Conservation (phyloP, 2,113 vertebrate species). For the Thamnaconus septentrionalis region DNA sequence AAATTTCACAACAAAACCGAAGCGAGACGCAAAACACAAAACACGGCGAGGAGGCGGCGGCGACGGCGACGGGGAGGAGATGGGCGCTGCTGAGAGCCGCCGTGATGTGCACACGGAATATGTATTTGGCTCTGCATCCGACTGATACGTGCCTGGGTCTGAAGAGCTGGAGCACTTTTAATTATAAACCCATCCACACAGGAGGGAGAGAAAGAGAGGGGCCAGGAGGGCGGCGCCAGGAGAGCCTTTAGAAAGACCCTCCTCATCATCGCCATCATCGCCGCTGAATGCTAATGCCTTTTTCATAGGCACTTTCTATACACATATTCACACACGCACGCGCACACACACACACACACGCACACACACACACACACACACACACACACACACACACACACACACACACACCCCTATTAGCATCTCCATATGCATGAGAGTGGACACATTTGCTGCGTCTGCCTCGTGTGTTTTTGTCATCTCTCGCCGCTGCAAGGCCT, state of each 20-base stretch:
- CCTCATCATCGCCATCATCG: slow-evolving; percentile 32
- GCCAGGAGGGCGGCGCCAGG: slow-evolving; percentile 26
- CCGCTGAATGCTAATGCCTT: slow-evolving; percentile 57
- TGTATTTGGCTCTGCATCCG: slow-evolving; percentile 54
- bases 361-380: slow-evolving; percentile 11
- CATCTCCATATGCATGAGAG: slow-evolving; percentile 72
- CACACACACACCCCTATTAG: slow-evolving; percentile 15
- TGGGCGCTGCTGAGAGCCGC: slow-evolving; percentile 40
- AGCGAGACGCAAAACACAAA: background rate
- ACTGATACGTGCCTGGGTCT: slow-evolving; percentile 36
- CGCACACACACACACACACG: slow-evolving; percentile 12
- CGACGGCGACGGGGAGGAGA: slow-evolving; percentile 12
- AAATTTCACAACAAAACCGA: no score
- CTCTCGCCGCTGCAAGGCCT: slow-evolving; percentile 30
- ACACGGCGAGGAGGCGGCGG: slow-evolving; percentile 8
- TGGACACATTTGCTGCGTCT: slow-evolving; percentile 48
- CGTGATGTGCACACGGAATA: slow-evolving; percentile 51
- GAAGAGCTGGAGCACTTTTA: slow-evolving; percentile 65
- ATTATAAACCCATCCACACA: slow-evolving; percentile 59
- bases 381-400: slow-evolving; percentile 15
- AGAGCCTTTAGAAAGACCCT: slow-evolving; percentile 48
- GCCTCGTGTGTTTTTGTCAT: slow-evolving; percentile 50
- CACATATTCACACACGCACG: slow-evolving; percentile 15
- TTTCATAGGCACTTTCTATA: slow-evolving; percentile 39
- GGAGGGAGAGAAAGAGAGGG: slow-evolving; percentile 18